Conservation (phyloP, 2,113 vertebrate genomes). For the Nestor notabilis region DNA sequence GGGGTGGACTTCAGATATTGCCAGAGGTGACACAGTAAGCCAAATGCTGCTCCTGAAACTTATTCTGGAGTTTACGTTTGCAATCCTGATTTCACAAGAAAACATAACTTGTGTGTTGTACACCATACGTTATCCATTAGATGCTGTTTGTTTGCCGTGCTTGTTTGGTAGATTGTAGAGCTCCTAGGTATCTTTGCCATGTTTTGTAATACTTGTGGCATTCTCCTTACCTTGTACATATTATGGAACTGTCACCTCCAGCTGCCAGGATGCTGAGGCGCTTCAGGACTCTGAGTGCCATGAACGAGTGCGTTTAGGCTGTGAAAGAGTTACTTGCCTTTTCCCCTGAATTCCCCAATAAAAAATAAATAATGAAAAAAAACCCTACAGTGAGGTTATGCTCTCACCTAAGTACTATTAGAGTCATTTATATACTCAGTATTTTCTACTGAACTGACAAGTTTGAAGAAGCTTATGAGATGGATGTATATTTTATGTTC, state of each 20-base stretch:
- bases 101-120: neutral
- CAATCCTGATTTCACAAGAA: neutral
- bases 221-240: constrained; percentile 37
- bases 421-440: neutral
- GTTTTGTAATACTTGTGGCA: neutral
- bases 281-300: constrained; percentile 27
- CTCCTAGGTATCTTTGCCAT: constrained; percentile 6
- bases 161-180: constrained; percentile 36
- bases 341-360: neutral
- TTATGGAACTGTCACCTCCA: neutral
- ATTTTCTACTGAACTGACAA: neutral
- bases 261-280: constrained; percentile 15
- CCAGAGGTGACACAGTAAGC: constrained; percentile 1
- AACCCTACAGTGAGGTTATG: neutral
- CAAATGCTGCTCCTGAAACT: constrained; percentile 46
- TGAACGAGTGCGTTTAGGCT: constrained; percentile 10
- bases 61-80: neutral
- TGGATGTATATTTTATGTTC: neutral
- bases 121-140: neutral
- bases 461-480: neutral
- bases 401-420: constrained; percentile 25
- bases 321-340: constrained; percentile 5
- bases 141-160: constrained; percentile 32
- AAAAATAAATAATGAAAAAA: neutral
- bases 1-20: constrained; percentile 1